Conservation (phyloP, 2,888 invertebrate genomes). For the Unio delphinus region DNA sequence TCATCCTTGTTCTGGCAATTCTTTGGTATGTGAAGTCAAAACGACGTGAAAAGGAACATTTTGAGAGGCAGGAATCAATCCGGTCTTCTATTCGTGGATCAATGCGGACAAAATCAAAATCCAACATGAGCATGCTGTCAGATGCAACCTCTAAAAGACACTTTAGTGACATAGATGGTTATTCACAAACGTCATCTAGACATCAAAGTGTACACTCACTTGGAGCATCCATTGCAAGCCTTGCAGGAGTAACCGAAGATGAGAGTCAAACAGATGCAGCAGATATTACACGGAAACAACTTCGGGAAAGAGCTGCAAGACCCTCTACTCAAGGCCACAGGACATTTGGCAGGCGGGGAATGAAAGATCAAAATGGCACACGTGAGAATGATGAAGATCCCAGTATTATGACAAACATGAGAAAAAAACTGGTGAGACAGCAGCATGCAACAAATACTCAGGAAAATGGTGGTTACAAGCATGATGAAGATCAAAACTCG, state of each 20-base stretch:
- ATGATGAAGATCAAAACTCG: slow-evolving; percentile 29
- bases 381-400: slow-evolving; percentile 14
- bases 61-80: slow-evolving; percentile 92
- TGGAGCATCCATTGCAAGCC: slow-evolving; percentile 35
- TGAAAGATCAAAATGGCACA: slow-evolving; percentile 3
- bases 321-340: background rate
- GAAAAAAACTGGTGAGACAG: slow-evolving; percentile 10
- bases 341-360: background rate
- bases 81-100: slow-evolving; percentile 83
- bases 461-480: slow-evolving; percentile 28
- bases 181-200: slow-evolving; percentile 26
- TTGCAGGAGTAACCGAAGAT: slow-evolving; percentile 34
- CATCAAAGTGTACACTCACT: slow-evolving; percentile 18
- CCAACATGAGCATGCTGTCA: slow-evolving; percentile 49
- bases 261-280: slow-evolving; percentile 23
- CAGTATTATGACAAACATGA: slow-evolving; percentile 32
- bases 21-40: slow-evolving; percentile 96
- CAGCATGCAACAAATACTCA: slow-evolving; percentile 11
- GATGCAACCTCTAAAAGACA: slow-evolving; percentile 38
- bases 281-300: slow-evolving; percentile 17
- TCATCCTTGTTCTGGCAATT: slow-evolving; percentile 82
- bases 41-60: slow-evolving; percentile 86
- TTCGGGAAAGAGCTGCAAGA: slow-evolving; percentile 29
- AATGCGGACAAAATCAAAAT: slow-evolving; percentile 40
- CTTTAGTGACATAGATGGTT: slow-evolving; percentile 30